Base-by-base conservation (phyloP, 2,888 invertebrate species). In the Alloplasta piceator region DNA sequence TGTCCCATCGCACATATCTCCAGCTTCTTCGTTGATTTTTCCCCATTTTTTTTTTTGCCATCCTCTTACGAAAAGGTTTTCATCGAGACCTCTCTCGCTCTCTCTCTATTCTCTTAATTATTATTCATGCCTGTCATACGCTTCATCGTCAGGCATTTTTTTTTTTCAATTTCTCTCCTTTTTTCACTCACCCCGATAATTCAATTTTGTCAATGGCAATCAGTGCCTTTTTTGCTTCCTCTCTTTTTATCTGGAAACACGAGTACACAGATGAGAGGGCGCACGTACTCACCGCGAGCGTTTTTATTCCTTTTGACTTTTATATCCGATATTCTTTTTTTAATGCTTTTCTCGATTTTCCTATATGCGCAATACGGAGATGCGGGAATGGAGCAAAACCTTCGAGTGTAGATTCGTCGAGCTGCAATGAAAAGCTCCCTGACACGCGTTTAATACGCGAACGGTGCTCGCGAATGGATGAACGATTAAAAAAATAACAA, bases 361-460 rank as follows among this genome's bases (percentile, higher is more conserved):
- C 52, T 52, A 26, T 43, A 16, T 41, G 52, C 12, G 9, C n/a
- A 41, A 16, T 43, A 10, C 43, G 26, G 26, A 26, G 26, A 26
- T 3, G 46, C 63, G 43, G 10, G 10, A 10, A 6, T 14, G 43
- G 16, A 16, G 16, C 16, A 26, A 41, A 6, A 16, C 14, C 16
- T 41, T 38, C 52, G 50, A 41, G n/a, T 9, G 14, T n/a, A 52
- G 41, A 46, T 71, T 58, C 77, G 50, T 43, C 43, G 58, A 50
- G n/a, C 52, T 64, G 64, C 48, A 71, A 66, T 50, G 39, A 5
- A 64, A 77, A 77, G 77, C 77, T 77, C 64, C 14, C 58, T 77
- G 77, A 77, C 77, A 77, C 77, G 77, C 58, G 56, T 71, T 71
- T 58, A 64, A 77, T 77, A 41, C 71, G 58, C 26, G 26, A 26